A percentile compares a stretch with the other conserved stretches of the same genome.
Evolutionary conservation across 2,888 invertebrate species (phyloP).

Genomic region (Sturmia bella): DNA sequence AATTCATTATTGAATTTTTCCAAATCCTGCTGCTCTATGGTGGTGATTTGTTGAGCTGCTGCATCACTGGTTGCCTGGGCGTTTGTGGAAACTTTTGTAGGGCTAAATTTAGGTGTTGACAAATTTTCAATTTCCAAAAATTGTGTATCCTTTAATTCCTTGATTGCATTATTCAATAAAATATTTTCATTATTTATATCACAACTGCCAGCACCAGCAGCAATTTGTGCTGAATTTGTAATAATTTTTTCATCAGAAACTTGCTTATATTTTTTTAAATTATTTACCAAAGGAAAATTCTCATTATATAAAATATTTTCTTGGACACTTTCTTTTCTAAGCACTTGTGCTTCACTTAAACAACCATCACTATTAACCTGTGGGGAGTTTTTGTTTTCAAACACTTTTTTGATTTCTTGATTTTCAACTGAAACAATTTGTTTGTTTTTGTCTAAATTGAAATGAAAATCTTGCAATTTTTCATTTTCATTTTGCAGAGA

Average conservation of each 20-base stretch:
- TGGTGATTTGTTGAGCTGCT: not conserved
- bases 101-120: conserved; percentile 44
- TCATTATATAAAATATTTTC: conserved; percentile 63
- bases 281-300: not conserved
- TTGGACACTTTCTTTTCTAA: conserved; percentile 30
- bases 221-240: not conserved
- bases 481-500: conserved; percentile 62
- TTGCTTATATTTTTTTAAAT: no score
- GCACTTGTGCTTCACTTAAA: conserved; percentile 31
- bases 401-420: conserved; percentile 26
- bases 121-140: conserved; percentile 50
- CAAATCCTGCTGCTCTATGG: not conserved
- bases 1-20: conserved; percentile 50
- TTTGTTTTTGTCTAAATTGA: conserved; percentile 43
- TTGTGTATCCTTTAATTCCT: conserved; percentile 59
- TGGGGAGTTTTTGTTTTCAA: no score
- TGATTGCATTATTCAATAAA: conserved; percentile 14
- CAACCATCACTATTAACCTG: not conserved
- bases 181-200: conserved; percentile 14
- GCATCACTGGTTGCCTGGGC: not conserved
- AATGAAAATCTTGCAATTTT: conserved; percentile 63
- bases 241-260: no score
- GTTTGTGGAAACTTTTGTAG: conserved; percentile 17
- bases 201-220: not conserved
- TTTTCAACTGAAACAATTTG: conserved; percentile 28